Evolutionary conservation across 2,113 vertebrate species (phyloP).

Genomic region (Ranitomeya imitator): DNA sequence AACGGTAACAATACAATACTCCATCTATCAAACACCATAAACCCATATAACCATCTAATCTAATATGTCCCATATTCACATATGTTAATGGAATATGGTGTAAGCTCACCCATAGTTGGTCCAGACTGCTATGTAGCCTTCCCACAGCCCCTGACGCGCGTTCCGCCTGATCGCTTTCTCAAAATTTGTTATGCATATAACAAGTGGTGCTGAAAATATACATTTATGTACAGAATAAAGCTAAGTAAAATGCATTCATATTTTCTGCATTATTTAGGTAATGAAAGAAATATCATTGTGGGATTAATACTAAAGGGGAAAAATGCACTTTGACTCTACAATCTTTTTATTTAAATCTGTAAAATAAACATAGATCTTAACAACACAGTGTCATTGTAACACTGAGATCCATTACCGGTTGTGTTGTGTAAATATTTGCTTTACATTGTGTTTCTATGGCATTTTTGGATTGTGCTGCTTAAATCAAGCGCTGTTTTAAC

Average conservation of each 20-base stretch:
- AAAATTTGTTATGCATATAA: not conserved
- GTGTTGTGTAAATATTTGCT: conserved; percentile 59
- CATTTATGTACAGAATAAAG: conserved; percentile 46
- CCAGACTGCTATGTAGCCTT: no score
- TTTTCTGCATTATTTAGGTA: conserved; percentile 59
- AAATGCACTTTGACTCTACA: conserved; percentile 62
- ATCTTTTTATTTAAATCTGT: conserved; percentile 59
- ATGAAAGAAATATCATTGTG: conserved; percentile 57
- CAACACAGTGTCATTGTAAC: conserved; percentile 58
- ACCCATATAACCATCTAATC: no score
- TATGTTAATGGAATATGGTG: no score
- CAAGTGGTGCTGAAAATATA: not conserved
- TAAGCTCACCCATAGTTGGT: no score
- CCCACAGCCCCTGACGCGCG: no score
- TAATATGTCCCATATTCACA: no score
- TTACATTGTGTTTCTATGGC: conserved; percentile 61
- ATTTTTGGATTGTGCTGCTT: conserved; percentile 45
- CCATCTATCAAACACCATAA: no score
- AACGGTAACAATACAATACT: no score
- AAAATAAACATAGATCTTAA: conserved; percentile 62
- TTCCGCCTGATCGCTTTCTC: no score
- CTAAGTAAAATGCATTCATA: conserved; percentile 61
- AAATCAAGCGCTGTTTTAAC: conserved; percentile 58
- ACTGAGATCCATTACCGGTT: conserved; percentile 51
- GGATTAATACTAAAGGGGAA: conserved; percentile 65